These are phyloP conservation scores for Drosophila carrolli DNA, from an alignment of 1,140 invertebrate genomes.

Conservation along the genomic window DNA sequence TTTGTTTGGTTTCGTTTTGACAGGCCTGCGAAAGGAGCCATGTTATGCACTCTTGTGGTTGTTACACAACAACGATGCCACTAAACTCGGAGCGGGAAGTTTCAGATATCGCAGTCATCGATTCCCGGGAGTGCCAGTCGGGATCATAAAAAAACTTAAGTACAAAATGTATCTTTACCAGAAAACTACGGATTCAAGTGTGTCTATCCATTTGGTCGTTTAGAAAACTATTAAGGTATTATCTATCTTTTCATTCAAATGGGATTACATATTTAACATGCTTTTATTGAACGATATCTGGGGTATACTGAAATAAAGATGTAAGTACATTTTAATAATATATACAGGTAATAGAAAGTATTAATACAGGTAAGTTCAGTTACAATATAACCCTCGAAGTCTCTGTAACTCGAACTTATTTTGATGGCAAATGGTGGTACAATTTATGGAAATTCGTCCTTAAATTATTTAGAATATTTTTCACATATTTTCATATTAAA, in stretches of 20 bases:
- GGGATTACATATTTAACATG: neutral
- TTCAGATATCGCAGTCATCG: conserved; percentile 33
- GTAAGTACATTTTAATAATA: too few species aligned
- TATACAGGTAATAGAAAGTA: too few species aligned
- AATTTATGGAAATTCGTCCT: too few species aligned
- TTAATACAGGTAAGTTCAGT: too few species aligned
- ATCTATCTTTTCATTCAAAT: neutral
- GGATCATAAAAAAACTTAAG: conserved; percentile 18
- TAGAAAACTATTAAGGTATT: neutral
- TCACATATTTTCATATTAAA: too few species aligned
- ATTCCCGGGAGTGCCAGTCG: conserved; percentile 7
- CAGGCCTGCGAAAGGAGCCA: conserved; percentile 31
- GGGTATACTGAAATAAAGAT: too few species aligned
- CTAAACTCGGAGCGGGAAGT: conserved; percentile 16
- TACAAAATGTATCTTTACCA: neutral
- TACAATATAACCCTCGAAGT: too few species aligned
- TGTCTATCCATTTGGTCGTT: neutral
- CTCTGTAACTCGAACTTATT: too few species aligned
- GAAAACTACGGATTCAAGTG: neutral
- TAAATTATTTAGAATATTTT: too few species aligned
- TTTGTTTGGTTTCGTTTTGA: conserved; percentile 71
- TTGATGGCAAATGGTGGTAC: too few species aligned
- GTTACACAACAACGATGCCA: conserved; percentile 31
- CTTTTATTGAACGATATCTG: neutral
- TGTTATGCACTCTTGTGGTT: conserved; percentile 34